Evolutionary conservation across 2,797 vertebrate species (phyloP), one percentile per base, ranked within the genome.

Genomic region (Helarctos malayanus): DNA sequence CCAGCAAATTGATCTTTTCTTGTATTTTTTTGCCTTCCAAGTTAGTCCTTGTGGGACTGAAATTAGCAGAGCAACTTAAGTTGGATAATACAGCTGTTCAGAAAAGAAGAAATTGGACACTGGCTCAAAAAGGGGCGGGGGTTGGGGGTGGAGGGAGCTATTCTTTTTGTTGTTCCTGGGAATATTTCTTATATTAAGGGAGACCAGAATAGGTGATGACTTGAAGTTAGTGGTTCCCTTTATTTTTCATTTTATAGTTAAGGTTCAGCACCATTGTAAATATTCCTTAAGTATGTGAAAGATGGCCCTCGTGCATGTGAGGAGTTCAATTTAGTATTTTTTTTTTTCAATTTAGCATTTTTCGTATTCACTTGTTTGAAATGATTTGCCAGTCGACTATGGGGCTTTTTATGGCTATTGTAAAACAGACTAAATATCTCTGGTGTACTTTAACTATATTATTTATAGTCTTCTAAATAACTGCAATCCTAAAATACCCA

Each of bases 1-100:
- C 98, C 98, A 98, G 98, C 98, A 99, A 99, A 99, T 99, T 99
- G 98, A 99, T 99, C 98, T 99, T 99, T 98, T 98, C 98, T 98
- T 98, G 98, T 98, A 98, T 98, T 98, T 99, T 98, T 98, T 98
- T 98, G 98, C 98, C 98, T 98, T 99, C 98, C 98, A 98, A 99
- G 98, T 99, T 98, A 99, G 98, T 99, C 98, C 98, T 99, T 99
- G 94, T 98, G 98, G 98, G 98, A 99, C 98, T 97, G 98, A 98
- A 99, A 99, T 99, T 99, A 99, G 98, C 98, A 98, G 98, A 99
- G 98, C 98, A 99, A 99, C 98, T 99, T 98, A 98, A 99, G 98
- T 98, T 99, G 98, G 99, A 98, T 98, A 99, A 99, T 98, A 98
- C 98, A 99, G 98, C 98, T 99, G 98, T 98, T 99, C 98, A 98